Base-by-base conservation (phyloP, 2,113 vertebrate species). In the Uria lomvia region DNA sequence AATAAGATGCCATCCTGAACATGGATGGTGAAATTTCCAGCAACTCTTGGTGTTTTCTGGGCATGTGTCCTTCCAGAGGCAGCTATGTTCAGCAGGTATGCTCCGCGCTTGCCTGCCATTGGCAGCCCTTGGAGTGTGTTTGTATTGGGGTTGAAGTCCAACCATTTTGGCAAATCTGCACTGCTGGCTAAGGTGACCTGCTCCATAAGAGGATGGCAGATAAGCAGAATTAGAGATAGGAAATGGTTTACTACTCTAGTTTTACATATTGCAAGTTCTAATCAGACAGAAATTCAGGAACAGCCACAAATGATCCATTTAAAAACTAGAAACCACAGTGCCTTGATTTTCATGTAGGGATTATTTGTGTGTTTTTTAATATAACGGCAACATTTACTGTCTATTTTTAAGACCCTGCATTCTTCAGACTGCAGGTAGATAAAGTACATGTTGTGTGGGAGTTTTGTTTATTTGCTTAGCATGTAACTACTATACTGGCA, bases 141-240 rank as follows among this genome's bases (percentile, higher is more conserved):
- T 50, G 86, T 95, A 5, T 68, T 18, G 4, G 72, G 49, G 34
- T 88, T 88, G 63, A 95, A 98, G 55, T 94, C 88, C 94, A 98
- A 21, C 97, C 65, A 97, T 70, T 94, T 90, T 58, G 97, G 96
- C 87, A 97, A 67, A 58, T 52, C 32, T 50, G 24, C 56, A 56
- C 90, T 88, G 4, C 83, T 86, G 70, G 93, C 93, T 92, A 59
- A 79, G 29, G 94, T 27, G 14, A 98, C 77, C 97, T 98, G 87
- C 32, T 73, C 30, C 9, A 0, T 20, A 40, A 66, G 8, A 74
- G 38, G 19, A n/a, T 4, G 12, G 18, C 42, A 79, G 43, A 75
- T 52, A 71, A 60, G 62, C 10, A 68, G 62, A 56, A 43, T 62
- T 62, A 75, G 45, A 76, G 20, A 23, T 1, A 65, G 58, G 20